Evolutionary conservation across 1,140 invertebrate species (phyloP), one percentile per base, ranked within the genome.

Genomic region (Phymastichus coffea): DNA sequence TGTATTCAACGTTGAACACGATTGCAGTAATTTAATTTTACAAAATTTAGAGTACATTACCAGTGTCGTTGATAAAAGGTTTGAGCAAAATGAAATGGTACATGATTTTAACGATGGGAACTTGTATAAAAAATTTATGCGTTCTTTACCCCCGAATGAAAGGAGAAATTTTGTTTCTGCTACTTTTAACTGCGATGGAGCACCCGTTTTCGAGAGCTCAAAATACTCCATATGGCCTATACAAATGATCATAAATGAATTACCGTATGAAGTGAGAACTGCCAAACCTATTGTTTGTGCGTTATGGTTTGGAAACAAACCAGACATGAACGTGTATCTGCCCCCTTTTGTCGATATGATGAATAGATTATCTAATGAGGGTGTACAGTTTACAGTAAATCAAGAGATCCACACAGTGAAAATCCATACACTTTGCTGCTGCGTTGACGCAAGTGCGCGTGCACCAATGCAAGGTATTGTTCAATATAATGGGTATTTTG

Each of bases 121-220:
- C 38, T 8, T 20, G 2, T 61, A 61, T 40, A 19, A 59, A 22
- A 46, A 53, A 35, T 53, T 57, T 40, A 23, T 61, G 6, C 54
- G 41, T 4, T 23, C 26, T 20, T 52, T 64, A 19, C 6, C 17
- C 4, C 25, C 25, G 6, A 12, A 37, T 6, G 49, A 61, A 14
- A 48, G 41, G 38, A 22, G 48, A 22, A 28, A 37, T 25, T 58
- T 20, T 35, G 38, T 35, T 10, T 63, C 63, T 2, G 22, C 20
- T 15, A 57, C 40, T 19, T 60, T 64, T n/a, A 64, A 64, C 40
- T 49, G 35, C n/a, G 63, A 64, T 44, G 57, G 62, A 26, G 56
- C 61, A 38, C 55, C 56, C n/a, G 43, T 59, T 14, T 64, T 61
- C 37, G 33, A 58, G 37, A 61, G 55, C 35, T 58, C 44, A 1